Evolutionary conservation across 1,140 invertebrate species (phyloP).

Genomic region (Apocrypta bakeri): DNA sequence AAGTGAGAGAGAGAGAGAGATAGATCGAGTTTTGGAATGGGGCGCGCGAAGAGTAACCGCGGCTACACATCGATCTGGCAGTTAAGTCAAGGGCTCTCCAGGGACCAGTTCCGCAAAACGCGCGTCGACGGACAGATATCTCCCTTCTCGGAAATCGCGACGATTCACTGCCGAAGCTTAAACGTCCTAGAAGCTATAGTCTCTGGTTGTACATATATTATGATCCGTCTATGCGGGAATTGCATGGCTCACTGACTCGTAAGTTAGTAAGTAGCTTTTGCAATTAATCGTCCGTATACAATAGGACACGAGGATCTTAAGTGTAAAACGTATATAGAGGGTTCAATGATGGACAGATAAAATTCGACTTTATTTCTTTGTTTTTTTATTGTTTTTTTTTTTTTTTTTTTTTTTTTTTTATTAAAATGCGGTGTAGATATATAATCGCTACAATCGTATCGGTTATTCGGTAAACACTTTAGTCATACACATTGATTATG

Average conservation of each 20-base stretch:
- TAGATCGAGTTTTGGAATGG: not conserved
- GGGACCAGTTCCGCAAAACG: conserved; percentile 67
- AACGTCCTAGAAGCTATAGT: not conserved
- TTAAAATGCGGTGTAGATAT: not conserved
- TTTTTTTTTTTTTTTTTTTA: not conserved
- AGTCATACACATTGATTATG: not conserved
- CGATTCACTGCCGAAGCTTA: not conserved
- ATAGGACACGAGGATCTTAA: not conserved
- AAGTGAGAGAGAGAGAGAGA: too few relatives aligned
- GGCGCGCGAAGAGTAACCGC: not conserved
- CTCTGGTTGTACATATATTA: not conserved
- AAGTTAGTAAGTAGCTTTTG: not conserved
- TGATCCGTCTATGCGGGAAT: not conserved
- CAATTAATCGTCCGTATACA: not conserved
- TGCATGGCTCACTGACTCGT: not conserved
- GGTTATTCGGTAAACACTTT: not conserved
- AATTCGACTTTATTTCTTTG: not conserved
- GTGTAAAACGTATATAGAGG: too few relatives aligned
- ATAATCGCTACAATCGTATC: not conserved
- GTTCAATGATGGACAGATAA: not conserved
- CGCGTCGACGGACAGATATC: conserved; percentile 7
- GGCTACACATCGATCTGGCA: conserved; percentile 70
- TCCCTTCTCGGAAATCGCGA: not conserved
- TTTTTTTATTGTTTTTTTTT: not conserved
- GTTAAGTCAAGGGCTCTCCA: conserved; percentile 69